Conservation (phyloP, 2,888 invertebrate genomes). For the Graphium colonna region DNA sequence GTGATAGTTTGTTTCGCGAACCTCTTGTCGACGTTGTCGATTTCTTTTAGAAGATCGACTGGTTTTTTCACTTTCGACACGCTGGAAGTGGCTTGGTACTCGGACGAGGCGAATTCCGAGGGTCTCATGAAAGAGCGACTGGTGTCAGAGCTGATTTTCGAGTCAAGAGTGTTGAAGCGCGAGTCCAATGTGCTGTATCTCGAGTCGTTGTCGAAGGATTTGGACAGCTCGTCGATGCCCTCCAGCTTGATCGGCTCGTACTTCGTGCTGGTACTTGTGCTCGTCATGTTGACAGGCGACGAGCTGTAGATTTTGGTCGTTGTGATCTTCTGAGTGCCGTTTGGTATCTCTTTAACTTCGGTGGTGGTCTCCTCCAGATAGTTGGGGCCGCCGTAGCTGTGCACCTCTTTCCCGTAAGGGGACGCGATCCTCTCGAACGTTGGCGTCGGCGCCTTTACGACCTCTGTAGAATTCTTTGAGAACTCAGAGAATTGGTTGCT, state of each 20-base stretch:
- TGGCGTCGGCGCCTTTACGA: conserved; percentile 63
- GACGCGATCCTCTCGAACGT: conserved; percentile 67
- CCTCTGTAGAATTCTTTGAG: conserved; percentile 45
- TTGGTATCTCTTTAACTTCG: conserved; percentile 77
- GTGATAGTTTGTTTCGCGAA: conserved; percentile 84
- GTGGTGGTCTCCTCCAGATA: conserved; percentile 73
- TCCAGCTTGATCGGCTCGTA: conserved; percentile 71
- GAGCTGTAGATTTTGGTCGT: conserved; percentile 80
- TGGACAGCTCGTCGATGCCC: conserved; percentile 75
- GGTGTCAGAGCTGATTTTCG: conserved; percentile 69
- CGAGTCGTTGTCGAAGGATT: conserved; percentile 74
- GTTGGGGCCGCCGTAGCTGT: conserved; percentile 66
- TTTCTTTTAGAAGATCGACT: conserved; percentile 63
- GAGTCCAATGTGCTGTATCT: conserved; percentile 71
- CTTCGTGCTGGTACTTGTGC: conserved; percentile 71
- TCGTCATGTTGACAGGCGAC: conserved; percentile 73
- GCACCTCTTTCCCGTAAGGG: conserved; percentile 64
- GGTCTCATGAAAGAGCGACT: conserved; percentile 75
- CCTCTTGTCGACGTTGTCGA: conserved; percentile 82
- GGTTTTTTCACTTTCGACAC: conserved; percentile 59
- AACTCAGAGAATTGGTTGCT: conserved; percentile 39
- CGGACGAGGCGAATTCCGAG: conserved; percentile 69
- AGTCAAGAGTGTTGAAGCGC: conserved; percentile 66
- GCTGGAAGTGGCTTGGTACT: conserved; percentile 51
- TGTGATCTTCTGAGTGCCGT: conserved; percentile 77